These are phyloP conservation scores for Metellina segmentata DNA, from an alignment of 2,888 invertebrate genomes.

Conservation along the genomic window DNA sequence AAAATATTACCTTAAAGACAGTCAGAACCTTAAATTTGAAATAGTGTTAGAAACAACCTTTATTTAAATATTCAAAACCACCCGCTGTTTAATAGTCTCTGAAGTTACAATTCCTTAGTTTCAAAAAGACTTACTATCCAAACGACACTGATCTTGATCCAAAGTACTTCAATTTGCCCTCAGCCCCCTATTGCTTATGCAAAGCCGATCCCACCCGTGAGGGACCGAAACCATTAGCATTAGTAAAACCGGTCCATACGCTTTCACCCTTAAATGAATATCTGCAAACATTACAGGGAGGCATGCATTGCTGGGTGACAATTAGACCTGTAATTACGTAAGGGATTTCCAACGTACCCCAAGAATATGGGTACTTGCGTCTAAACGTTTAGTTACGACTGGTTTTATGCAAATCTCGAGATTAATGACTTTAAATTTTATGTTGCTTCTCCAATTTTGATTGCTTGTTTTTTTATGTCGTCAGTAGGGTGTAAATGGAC, in stretches of 20 bases:
- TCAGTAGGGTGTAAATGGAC: neutral
- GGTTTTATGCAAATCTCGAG: conserved; percentile 56
- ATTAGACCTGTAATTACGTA: conserved; percentile 70
- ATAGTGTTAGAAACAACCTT: too few species aligned
- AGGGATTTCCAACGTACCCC: conserved; percentile 63
- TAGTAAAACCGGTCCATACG: conserved; percentile 67
- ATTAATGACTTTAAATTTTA: conserved; percentile 69
- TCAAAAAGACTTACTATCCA: too few species aligned
- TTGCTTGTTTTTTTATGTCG: conserved; percentile 5
- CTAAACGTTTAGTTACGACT: conserved; percentile 27
- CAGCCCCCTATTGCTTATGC: conserved; percentile 45
- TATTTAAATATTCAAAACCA: too few species aligned
- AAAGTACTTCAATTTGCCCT: neutral
- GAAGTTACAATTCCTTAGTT: too few species aligned
- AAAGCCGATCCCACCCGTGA: conserved; percentile 65
- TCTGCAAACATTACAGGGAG: conserved; percentile 69
- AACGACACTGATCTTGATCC: too few species aligned
- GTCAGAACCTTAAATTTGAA: too few species aligned
- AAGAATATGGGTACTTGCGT: conserved; percentile 49
- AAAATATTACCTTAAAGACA: too few species aligned
- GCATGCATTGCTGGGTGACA: conserved; percentile 42
- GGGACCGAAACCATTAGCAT: conserved; percentile 71
- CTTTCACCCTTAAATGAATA: conserved; percentile 70
- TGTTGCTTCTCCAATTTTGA: conserved; percentile 39
- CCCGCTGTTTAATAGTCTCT: too few species aligned